Evolutionary conservation across 2,888 invertebrate genomes (phyloP).

Genomic region (Patella ulyssiponensis): DNA sequence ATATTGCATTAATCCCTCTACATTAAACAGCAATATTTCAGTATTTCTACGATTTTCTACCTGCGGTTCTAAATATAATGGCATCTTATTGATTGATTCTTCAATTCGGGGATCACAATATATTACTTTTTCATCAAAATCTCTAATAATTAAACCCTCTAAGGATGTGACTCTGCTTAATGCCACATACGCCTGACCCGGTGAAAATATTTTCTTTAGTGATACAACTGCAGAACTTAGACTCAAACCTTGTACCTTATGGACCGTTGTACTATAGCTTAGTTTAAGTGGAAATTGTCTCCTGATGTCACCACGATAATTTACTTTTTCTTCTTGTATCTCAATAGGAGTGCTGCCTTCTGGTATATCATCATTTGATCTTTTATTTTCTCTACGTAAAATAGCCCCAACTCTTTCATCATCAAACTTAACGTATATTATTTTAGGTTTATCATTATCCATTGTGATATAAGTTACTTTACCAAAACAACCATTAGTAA

Average conservation of each 20-base stretch:
- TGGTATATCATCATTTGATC: neutral
- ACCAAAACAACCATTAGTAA: conserved; percentile 26
- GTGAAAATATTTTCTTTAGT: conserved; percentile 27
- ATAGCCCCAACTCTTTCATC: conserved; percentile 12
- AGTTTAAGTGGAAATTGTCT: conserved; percentile 23
- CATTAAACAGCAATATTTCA: neutral
- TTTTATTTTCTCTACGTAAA: neutral
- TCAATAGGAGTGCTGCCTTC: conserved; percentile 1
- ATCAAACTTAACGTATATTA: conserved; percentile 18
- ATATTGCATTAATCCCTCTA: neutral
- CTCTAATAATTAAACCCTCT: conserved; percentile 22
- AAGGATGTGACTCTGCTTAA: conserved; percentile 29
- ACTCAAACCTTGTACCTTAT: conserved; percentile 34
- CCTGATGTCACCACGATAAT: neutral
- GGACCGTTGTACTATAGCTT: conserved; percentile 26
- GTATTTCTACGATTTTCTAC: neutral
- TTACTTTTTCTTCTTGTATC: conserved; percentile 8
- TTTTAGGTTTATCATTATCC: neutral
- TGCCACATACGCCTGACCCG: conserved; percentile 36
- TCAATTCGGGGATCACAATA: conserved; percentile 24
- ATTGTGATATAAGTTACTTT: conserved; percentile 11
- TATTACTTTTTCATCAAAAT: conserved; percentile 24
- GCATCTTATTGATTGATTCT: conserved; percentile 17
- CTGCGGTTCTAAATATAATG: neutral
- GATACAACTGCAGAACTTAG: conserved; percentile 23